phyloP scores from a whole-genome alignment of 35 echinoderm and acorn worm species.

The Heliocidaris erythrogramma region DNA sequence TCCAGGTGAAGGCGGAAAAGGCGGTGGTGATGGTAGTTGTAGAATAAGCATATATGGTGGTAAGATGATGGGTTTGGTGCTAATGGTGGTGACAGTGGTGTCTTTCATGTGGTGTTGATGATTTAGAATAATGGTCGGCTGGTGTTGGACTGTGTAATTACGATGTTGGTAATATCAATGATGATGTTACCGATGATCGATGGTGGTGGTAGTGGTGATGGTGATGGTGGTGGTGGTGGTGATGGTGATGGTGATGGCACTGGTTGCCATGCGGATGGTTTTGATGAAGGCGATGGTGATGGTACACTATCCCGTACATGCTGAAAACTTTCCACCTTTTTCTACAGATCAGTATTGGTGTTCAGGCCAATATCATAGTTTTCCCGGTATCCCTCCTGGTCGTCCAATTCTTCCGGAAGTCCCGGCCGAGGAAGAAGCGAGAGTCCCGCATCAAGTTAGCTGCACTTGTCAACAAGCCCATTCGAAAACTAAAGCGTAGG shows the following conservation, averaged over 20 bases:
- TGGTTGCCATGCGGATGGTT: background rate
- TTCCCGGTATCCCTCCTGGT: conserved; percentile 83
- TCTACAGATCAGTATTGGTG: conserved; percentile 85
- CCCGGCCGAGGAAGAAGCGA: conserved; percentile 72
- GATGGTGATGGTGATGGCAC: no score
- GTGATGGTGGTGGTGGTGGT: no score
- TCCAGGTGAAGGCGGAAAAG: no score
- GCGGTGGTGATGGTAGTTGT: background rate
- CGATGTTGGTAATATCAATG: no score
- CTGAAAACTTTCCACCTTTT: background rate
- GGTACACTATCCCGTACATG: background rate
- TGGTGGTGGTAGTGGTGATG: no score
- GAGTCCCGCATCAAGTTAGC: conserved; percentile 73
- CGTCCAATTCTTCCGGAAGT: conserved; percentile 88
- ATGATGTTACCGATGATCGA: no score
- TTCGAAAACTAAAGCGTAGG: background rate
- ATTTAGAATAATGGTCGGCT: no score
- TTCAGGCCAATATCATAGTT: conserved; percentile 90
- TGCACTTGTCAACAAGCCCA: background rate
- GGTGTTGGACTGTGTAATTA: no score
- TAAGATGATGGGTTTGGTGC: no score
- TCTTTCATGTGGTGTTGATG: no score
- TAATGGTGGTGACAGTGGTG: no score
- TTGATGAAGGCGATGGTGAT: background rate
- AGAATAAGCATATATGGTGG: no score